phyloP scores from a whole-genome alignment of 2,888 invertebrate species.

The Agriopis aurantiaria region DNA sequence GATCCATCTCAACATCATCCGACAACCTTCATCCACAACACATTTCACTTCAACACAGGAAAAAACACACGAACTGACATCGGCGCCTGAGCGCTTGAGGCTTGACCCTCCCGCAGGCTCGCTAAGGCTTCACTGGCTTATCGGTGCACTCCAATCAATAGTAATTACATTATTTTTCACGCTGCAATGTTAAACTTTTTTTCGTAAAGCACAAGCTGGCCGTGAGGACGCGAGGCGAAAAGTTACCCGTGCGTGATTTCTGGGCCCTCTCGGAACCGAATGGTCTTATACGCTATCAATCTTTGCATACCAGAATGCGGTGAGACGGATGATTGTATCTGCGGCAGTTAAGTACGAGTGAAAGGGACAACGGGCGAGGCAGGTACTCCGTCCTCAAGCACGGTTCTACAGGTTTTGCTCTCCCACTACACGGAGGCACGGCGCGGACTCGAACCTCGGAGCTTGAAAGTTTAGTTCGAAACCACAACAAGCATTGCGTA shows the following conservation, averaged over 20 bases:
- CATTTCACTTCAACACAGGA: constrained; percentile 64
- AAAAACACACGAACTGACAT: constrained; percentile 60
- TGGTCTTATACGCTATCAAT: constrained; percentile 86
- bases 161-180: constrained; percentile 65
- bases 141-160: constrained; percentile 63
- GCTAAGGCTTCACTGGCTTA: constrained; percentile 73
- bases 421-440: constrained; percentile 84
- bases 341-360: constrained; percentile 61
- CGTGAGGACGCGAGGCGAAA: constrained; percentile 85
- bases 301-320: constrained; percentile 85
- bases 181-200: constrained; percentile 64
- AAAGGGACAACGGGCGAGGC: constrained; percentile 75
- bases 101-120: constrained; percentile 33
- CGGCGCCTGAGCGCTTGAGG: constrained; percentile 52
- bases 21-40: constrained; percentile 58
- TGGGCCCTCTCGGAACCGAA: constrained; percentile 84
- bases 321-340: constrained; percentile 74
- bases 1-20: constrained; percentile 81
- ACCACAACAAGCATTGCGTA: constrained; percentile 70
- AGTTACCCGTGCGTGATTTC: constrained; percentile 86
- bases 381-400: constrained; percentile 81
- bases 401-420: constrained; percentile 86
- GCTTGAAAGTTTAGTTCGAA: constrained; percentile 80
- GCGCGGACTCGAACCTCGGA: constrained; percentile 79
- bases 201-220: constrained; percentile 67